Base-by-base conservation (phyloP, 2,113 vertebrate genomes). In the Psammodynastes pulverulentus region DNA sequence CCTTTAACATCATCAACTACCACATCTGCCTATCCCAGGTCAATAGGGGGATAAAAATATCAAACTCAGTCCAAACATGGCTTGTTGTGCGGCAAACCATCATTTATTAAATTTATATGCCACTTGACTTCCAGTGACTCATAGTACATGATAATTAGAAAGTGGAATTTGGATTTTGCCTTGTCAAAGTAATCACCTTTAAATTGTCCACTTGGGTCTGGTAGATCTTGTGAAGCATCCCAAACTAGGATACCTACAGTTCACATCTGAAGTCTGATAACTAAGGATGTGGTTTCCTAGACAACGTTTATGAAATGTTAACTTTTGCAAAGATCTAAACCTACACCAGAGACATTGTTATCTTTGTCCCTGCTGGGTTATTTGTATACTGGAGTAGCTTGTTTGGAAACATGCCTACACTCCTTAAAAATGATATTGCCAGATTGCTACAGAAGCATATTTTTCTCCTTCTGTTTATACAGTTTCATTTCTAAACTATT, bases 371-470 rank as follows among this genome's bases (percentile, higher is more conserved):
- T 97, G 95, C 96, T 96, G 97, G 89, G 95, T 97, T 95, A 96
- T 97, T 97, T 96, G 95, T 97, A 95, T 88, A 95, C 94, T 96
- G 93, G 91, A 96, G 24, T 94, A 95, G 94, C 96, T 97, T 97
- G 95, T 97, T 97, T 97, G 96, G 95, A 97, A 97, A 97, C 95
- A 95, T 96, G 94, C 90, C 95, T 96, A 84, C 95, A 95, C 97
- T 97, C 97, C 97, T 97, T 96, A 97, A 96, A 96, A 96, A 94
- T 96, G 90, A 84, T 95, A 97, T 96, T 96, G 93, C 94, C 95
- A 95, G 96, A 96, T 97, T 97, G 96, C 92, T 97, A 93, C 51
- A 86, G 90, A 92, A 92, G 48, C 86, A 3, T 23, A 72, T 87
- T 93, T 91, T 92, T 92, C 91, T 92, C 58, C 3, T 12, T 1